phyloP scores from a whole-genome alignment of 2,113 vertebrate genomes.

The Cheilinus undulatus region DNA sequence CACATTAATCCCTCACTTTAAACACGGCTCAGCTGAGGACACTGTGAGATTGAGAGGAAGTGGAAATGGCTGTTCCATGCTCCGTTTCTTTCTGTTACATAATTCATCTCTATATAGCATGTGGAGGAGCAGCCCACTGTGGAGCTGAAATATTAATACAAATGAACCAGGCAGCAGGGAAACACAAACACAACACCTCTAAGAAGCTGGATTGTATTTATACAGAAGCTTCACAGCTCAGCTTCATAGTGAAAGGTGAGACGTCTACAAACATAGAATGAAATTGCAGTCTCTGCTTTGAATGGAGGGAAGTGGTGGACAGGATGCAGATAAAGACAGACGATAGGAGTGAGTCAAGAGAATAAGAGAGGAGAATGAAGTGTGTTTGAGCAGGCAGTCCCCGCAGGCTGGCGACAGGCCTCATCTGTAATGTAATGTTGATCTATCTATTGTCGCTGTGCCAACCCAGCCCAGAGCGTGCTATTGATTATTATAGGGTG shows the following conservation, averaged over 20 bases:
- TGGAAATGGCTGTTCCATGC: slow-evolving; percentile 61
- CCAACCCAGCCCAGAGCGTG: slow-evolving; percentile 46
- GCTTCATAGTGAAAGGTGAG: slow-evolving; percentile 8
- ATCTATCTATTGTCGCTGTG: slow-evolving; percentile 64
- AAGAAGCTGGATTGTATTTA: slow-evolving; percentile 19
- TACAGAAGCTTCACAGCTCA: not conserved
- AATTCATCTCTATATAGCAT: slow-evolving; percentile 63
- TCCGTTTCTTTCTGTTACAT: slow-evolving; percentile 59
- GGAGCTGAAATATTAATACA: slow-evolving; percentile 76
- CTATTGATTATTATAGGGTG: slow-evolving; percentile 66
- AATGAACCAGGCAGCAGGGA: slow-evolving; percentile 46
- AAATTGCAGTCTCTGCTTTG: slow-evolving; percentile 33
- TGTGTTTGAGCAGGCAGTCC: slow-evolving; percentile 46
- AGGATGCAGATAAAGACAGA: slow-evolving; percentile 23
- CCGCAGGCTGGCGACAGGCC: slow-evolving; percentile 59
- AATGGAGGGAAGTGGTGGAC: slow-evolving; percentile 23
- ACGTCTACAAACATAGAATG: slow-evolving; percentile 16
- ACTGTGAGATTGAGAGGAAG: slow-evolving; percentile 56
- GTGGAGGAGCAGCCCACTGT: slow-evolving; percentile 52
- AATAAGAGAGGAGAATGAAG: slow-evolving; percentile 35
- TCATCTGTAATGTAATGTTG: slow-evolving; percentile 72
- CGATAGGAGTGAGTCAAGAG: slow-evolving; percentile 10
- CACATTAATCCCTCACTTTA: slow-evolving; percentile 22
- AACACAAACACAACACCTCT: slow-evolving; percentile 49
- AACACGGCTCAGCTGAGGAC: slow-evolving; percentile 50